A percentile compares a stretch with the other conserved stretches of the same genome.
Evolutionary conservation across 2,113 vertebrate genomes (phyloP).

Genomic region (Chloropsis hardwickii): DNA sequence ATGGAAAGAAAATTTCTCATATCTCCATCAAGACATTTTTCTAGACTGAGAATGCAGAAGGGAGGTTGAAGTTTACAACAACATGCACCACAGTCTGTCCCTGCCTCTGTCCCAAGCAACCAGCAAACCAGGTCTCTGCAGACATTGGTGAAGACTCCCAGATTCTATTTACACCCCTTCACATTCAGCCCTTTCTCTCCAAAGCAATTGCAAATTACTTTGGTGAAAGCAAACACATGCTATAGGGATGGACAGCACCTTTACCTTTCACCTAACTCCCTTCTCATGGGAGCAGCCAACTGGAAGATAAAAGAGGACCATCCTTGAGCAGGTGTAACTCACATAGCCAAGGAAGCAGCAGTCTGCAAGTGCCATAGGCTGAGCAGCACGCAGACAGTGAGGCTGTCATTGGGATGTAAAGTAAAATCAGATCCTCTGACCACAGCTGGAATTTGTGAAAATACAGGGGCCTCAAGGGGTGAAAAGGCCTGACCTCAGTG

Average conservation of each 20-base stretch:
- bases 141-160: background rate
- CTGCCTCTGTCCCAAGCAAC: background rate
- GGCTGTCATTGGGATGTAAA: background rate
- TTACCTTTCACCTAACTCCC: background rate
- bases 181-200: background rate
- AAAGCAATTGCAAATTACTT: background rate
- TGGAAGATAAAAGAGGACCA: background rate
- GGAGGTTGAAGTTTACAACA: background rate
- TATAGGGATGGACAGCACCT: background rate
- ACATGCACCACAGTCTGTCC: background rate
- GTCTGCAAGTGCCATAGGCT: background rate
- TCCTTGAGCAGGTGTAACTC: background rate
- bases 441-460: background rate
- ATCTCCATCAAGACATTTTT: background rate
- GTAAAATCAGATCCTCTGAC: background rate
- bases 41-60: background rate
- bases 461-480: background rate
- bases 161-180: background rate
- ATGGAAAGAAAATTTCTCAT: background rate
- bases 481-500: background rate
- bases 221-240: background rate
- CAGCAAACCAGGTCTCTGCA: background rate
- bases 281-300: background rate
- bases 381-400: background rate
- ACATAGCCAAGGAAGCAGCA: background rate